A percentile compares a stretch with the other conserved stretches of the same genome.
phyloP scores from a whole-genome alignment of 2,888 invertebrate genomes.

The Eremobia ochroleuca region DNA sequence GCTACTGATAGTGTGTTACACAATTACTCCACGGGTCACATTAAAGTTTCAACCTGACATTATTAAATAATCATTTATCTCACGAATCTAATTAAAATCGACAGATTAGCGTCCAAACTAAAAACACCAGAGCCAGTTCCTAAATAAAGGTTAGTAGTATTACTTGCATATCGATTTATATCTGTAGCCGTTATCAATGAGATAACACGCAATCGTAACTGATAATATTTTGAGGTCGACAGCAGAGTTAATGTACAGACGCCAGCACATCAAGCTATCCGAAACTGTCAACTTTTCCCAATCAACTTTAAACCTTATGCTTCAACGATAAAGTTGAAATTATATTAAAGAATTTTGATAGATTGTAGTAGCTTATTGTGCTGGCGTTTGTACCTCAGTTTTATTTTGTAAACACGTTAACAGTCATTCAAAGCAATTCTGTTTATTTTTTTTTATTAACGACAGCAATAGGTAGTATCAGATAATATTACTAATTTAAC shows the following conservation, averaged over 20 bases:
- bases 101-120: slow-evolving; percentile 11
- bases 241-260: slow-evolving; percentile 30
- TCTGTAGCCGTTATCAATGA: slow-evolving; percentile 53
- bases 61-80: slow-evolving; percentile 16
- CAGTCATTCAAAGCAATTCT: neutral
- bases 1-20: too few relatives aligned
- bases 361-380: too few relatives aligned
- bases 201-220: slow-evolving; percentile 57
- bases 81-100: slow-evolving; percentile 1
- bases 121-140: slow-evolving; percentile 29
- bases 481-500: neutral
- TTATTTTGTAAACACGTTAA: slow-evolving; percentile 45
- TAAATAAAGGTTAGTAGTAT: slow-evolving; percentile 58
- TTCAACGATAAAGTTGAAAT: too few relatives aligned
- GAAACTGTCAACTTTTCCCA: too few relatives aligned
- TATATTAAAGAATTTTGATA: too few relatives aligned
- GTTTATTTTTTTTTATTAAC: neutral
- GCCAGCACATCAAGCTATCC: too few relatives aligned
- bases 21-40: too few relatives aligned
- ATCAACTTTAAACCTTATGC: too few relatives aligned
- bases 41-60: slow-evolving; percentile 9
- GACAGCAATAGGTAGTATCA: neutral
- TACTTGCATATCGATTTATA: slow-evolving; percentile 61
- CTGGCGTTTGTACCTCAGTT: slow-evolving; percentile 19
- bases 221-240: slow-evolving; percentile 66